Percentiles rank a stretch among this genome's conserved stretches.
Conservation (phyloP, 2,113 vertebrate genomes). For the Phylloscopus trochiloides region DNA sequence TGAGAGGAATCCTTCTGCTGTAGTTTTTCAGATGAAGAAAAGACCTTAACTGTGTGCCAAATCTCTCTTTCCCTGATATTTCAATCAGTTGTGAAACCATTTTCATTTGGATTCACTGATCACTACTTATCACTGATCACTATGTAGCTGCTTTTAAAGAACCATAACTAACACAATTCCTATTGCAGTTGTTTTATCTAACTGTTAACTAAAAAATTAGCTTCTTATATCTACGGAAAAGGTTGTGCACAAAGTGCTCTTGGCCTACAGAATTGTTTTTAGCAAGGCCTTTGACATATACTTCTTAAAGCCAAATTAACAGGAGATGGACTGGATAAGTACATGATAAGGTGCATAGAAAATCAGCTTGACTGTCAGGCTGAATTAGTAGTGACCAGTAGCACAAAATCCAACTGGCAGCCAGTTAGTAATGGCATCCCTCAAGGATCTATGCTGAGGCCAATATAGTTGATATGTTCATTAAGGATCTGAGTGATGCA, state of each 20-base stretch:
- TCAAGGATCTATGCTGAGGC: background rate
- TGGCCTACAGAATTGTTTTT: background rate
- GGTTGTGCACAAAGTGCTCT: background rate
- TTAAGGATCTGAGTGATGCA: background rate
- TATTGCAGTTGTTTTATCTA: background rate
- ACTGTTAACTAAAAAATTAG: background rate
- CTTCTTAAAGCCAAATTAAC: background rate
- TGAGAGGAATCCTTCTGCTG: background rate
- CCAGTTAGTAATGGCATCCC: background rate
- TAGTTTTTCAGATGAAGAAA: background rate
- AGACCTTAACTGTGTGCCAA: background rate
- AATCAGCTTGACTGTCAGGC: background rate
- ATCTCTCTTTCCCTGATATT: background rate
- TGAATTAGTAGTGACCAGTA: background rate
- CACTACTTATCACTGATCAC: background rate
- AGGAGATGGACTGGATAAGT: background rate
- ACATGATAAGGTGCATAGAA: background rate
- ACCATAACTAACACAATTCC: background rate
- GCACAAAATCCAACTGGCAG: background rate
- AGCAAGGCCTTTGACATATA: background rate
- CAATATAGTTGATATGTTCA: background rate
- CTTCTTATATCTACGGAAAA: background rate
- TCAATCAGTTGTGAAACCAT: background rate
- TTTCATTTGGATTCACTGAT: background rate
- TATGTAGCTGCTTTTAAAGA: background rate